phyloP scores from a whole-genome alignment of 2,797 vertebrate genomes.

The Phoebastria nigripes region DNA sequence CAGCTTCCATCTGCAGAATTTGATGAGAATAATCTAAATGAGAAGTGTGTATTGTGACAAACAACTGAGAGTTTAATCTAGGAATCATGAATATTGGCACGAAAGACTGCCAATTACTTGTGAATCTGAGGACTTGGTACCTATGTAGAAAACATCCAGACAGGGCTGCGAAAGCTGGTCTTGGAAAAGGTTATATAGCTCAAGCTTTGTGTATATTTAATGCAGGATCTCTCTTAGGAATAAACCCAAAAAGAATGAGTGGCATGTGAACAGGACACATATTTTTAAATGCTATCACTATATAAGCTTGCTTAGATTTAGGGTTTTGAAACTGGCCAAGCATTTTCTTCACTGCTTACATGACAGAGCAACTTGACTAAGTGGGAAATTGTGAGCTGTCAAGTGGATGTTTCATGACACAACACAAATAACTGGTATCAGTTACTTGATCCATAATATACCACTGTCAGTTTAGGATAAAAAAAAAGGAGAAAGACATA shows the following conservation, averaged over 20 bases:
- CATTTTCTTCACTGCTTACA: neutral
- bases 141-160: neutral
- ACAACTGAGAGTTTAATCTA: neutral
- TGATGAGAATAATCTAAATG: neutral
- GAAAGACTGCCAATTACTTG: neutral
- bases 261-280: neutral
- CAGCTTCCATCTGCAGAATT: neutral
- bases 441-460: neutral
- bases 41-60: neutral
- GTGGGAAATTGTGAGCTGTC: neutral
- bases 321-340: neutral
- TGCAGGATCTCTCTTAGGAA: neutral
- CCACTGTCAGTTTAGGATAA: neutral
- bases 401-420: neutral
- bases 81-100: neutral
- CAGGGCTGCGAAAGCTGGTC: neutral
- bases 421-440: neutral
- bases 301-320: neutral
- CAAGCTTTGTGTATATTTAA: neutral
- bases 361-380: neutral
- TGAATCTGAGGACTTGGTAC: neutral
- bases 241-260: neutral
- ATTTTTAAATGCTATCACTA: neutral
- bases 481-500: neutral
- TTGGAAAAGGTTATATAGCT: neutral